phyloP scores from a whole-genome alignment of 2,113 vertebrate species.

The human (Homo sapiens) region GRCh38 chr3:65233001-65233500 shows the following conservation, averaged over 20 bases:
- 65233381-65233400: neutral
- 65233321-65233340: neutral
- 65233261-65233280: neutral
- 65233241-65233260: neutral
- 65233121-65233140: neutral
- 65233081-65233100: neutral
- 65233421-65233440: neutral
- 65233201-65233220: neutral
- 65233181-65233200: neutral
- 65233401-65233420: neutral
- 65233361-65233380: neutral
- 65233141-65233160: neutral
- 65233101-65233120: neutral
- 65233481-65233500: neutral
- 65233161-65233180: neutral
- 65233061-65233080: neutral
- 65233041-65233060: neutral
- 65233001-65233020: neutral
- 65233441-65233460: neutral
- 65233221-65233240: neutral
- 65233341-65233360: neutral
- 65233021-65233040: neutral
- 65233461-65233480: neutral
- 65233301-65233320: neutral
- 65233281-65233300: neutral